Base-by-base conservation (phyloP, 2,113 vertebrate species). In the Loxodonta africana region DNA sequence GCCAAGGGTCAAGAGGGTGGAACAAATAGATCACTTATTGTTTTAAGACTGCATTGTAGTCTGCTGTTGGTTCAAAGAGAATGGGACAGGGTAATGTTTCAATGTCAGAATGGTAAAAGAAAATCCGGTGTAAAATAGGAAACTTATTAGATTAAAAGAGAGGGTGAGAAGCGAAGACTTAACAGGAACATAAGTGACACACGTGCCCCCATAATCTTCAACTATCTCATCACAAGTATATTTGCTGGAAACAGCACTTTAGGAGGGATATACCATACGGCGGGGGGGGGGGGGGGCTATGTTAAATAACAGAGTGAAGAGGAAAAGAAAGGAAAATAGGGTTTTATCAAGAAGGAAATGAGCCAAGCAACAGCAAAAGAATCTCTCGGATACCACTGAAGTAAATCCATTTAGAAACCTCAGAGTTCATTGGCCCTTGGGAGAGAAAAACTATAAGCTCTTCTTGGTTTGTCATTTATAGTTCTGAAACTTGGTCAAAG, bases 341-440 rank as follows among this genome's bases (percentile, higher is more conserved):
- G 88, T 71, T 41, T 94, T 93, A 76, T 76, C 80, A 86, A 93
- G 62, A 88, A 88, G 78, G 41, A 97, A 96, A 85, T 83, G 83
- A 95, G 89, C 17, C 83, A 91, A 83, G 44, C 63, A 85, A 85
- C 71, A 95, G 83, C 30, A 85, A 82, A 85, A 94, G n/a, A 86
- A 85, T 48, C 46, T 90, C 65, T 83, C 81, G 30, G 93, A 86
- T 76, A 91, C 28, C 26, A 51, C 28, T 76, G n/a, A 83, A 95
- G 25, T 30, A 62, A 77, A 88, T 95, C 46, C 62, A n/a, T 41
- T 74, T 71, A 93, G 73, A 85, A 84, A 82, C 25, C 37, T 84
- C 63, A 71, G 78, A 95, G 44, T 5, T n/a, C 60, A 25, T 91
- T 82, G 78, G 46, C 41, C 48, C 30, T 85, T 69, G 15, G 37